These are phyloP conservation scores for Pseudonaja textilis DNA, from an alignment of 2,113 vertebrate species.

Conservation along the genomic window DNA sequence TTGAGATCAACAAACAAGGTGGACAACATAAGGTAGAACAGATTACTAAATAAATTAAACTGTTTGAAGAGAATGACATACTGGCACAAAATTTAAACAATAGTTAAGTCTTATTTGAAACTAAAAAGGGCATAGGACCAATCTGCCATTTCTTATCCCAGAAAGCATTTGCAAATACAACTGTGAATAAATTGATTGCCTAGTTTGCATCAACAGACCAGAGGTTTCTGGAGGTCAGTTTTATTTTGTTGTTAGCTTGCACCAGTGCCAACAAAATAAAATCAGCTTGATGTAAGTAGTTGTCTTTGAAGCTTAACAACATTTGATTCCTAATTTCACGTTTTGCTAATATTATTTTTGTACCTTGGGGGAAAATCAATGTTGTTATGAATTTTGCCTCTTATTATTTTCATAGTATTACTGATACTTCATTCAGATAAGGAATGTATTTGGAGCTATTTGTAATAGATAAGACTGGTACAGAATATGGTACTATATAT, in stretches of 20 bases:
- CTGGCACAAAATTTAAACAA: neutral
- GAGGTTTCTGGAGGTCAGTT: neutral
- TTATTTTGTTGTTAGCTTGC: neutral
- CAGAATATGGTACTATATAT: neutral
- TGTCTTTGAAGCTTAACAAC: neutral
- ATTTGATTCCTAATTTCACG: neutral
- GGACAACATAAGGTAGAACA: slow-evolving; percentile 13
- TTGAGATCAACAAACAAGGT: slow-evolving; percentile 19
- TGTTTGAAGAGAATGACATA: neutral
- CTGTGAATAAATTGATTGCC: neutral
- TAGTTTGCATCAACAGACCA: neutral
- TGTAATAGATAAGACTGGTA: neutral
- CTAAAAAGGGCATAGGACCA: neutral
- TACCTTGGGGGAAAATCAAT: neutral
- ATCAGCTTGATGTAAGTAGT: neutral
- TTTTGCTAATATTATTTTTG: neutral
- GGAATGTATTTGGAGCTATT: neutral
- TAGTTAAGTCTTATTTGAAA: neutral
- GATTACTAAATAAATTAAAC: slow-evolving; percentile 2
- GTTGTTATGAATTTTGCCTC: neutral
- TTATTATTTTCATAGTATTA: neutral
- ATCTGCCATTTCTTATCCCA: neutral
- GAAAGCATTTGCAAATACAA: neutral
- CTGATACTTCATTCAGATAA: neutral
- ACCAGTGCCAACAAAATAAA: neutral